phyloP scores from a whole-genome alignment of 2,797 vertebrate species.

The Rhinatrema bivittatum region DNA sequence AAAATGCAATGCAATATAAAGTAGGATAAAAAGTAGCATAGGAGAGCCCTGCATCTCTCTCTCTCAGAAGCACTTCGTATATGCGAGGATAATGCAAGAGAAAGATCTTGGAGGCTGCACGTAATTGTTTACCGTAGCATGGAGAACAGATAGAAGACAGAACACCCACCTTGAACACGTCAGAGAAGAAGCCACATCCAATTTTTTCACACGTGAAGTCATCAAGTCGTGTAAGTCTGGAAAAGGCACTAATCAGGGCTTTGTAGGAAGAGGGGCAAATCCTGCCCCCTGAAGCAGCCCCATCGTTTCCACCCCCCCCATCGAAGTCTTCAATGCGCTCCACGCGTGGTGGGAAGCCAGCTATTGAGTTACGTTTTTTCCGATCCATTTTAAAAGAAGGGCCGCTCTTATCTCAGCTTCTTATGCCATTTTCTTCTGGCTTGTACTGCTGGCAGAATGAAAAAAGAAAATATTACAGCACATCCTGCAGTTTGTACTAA shows the following conservation, averaged over 20 bases:
- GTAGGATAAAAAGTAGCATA: too few relatives aligned
- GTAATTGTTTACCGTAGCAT: too few relatives aligned
- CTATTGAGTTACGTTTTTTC: slow-evolving; percentile 94
- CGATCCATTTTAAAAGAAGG: slow-evolving; percentile 74
- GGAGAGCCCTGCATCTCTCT: too few relatives aligned
- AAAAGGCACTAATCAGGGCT: slow-evolving; percentile 96
- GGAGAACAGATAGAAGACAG: too few relatives aligned
- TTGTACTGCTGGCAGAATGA: slow-evolving; percentile 40
- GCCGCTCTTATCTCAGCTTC: slow-evolving; percentile 45
- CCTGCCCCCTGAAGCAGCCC: slow-evolving; percentile 64
- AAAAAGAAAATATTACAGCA: too few relatives aligned
- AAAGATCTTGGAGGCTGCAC: too few relatives aligned
- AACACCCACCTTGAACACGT: slow-evolving; percentile 97
- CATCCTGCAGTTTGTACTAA: too few relatives aligned
- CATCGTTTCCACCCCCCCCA: slow-evolving; percentile 61
- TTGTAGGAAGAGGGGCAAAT: slow-evolving; percentile 83
- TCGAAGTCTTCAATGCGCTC: slow-evolving; percentile 74
- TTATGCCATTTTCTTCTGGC: slow-evolving; percentile 33
- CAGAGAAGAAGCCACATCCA: slow-evolving; percentile 96
- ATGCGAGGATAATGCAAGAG: too few relatives aligned
- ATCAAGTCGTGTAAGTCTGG: slow-evolving; percentile 92
- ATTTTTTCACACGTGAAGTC: slow-evolving; percentile 95
- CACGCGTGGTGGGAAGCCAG: slow-evolving; percentile 79
- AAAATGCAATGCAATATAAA: too few relatives aligned
- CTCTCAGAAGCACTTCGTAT: too few relatives aligned